Base-by-base conservation (phyloP, 2,888 invertebrate genomes). In the Meghimatium bilineatum region DNA sequence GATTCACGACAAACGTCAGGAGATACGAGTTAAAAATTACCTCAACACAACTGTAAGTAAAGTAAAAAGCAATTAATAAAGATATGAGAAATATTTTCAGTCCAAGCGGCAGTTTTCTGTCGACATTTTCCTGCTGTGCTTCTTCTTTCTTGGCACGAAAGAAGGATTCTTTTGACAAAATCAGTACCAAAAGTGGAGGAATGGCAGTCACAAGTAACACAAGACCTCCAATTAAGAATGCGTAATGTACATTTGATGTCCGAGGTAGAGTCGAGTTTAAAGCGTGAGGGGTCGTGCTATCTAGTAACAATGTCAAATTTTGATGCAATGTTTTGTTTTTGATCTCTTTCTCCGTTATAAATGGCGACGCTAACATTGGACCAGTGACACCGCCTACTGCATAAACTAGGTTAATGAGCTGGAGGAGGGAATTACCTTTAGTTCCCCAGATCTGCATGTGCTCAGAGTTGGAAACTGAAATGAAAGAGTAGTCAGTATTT, bases 311-410 rank as follows among this genome's bases (percentile, higher is more conserved):
- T 23, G 29, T 49, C 74, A 49, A 5, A 49, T 74, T 49, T 74
- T 49, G 49, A 74, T 10, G 44, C 8, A 38, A 63, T 20, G 78
- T 80, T 52, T 56, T 71, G 56, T 80, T 80, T 49, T 69, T 38
- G 84, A n/a, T 44, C 29, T 76, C 49, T 20, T 71, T 83, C 36
- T 85, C 82, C 2, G 90, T 88, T 20, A 93, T 88, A 86, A 94
- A 94, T 44, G 94, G 94, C 78, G 92, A 92, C 17, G 93, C 92
- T 38, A 94, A 87, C 49, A 94, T 86, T 26, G 94, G 94, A 23
- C 94, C 92, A 17, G 94, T 85, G 80, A 94, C 93, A 14, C 94
- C 94, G 8, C 94, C 94, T 66, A 94, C 83, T 14, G 94, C 94
- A 87, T 94, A 94, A 72, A 91, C 90, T 88, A 94, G 94, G 87